A percentile compares a stretch with the other conserved stretches of the same genome.
Conservation (phyloP, 23 tunicate genomes). For the Styela plicata region DNA sequence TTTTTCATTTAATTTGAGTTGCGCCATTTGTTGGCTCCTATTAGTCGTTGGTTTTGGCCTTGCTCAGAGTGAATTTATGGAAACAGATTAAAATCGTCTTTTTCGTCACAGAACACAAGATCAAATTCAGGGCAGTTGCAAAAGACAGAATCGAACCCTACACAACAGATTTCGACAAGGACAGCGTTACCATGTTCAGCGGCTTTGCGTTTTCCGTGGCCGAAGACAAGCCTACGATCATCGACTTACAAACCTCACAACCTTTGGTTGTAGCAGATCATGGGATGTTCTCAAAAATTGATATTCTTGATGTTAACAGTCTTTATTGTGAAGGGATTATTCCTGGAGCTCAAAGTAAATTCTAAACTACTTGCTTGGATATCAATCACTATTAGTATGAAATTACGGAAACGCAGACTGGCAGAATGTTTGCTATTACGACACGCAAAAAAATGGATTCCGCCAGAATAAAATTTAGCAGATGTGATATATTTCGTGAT, state of each 20-base stretch:
- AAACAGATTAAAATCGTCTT: too few species aligned
- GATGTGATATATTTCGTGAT: too few species aligned
- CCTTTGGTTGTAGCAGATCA: background rate
- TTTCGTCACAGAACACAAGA: background rate
- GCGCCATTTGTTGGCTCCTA: too few species aligned
- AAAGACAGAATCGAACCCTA: background rate
- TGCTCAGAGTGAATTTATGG: too few species aligned
- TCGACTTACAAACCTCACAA: background rate
- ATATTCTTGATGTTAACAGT: background rate
- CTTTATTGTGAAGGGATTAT: background rate
- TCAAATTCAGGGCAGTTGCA: background rate
- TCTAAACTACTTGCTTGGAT: too few species aligned
- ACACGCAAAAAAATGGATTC: too few species aligned
- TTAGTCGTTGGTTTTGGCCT: too few species aligned
- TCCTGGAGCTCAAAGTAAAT: background rate
- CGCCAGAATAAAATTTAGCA: too few species aligned
- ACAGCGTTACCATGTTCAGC: background rate
- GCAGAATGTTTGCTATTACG: too few species aligned
- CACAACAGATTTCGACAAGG: background rate
- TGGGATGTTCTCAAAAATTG: background rate
- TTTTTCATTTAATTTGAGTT: too few species aligned
- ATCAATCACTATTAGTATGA: too few species aligned
- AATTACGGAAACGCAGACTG: too few species aligned
- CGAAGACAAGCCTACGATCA: background rate
- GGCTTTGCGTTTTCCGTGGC: background rate